Evolutionary conservation across 1,140 invertebrate genomes (phyloP).

Genomic region (Drosophila eugracilis): DNA sequence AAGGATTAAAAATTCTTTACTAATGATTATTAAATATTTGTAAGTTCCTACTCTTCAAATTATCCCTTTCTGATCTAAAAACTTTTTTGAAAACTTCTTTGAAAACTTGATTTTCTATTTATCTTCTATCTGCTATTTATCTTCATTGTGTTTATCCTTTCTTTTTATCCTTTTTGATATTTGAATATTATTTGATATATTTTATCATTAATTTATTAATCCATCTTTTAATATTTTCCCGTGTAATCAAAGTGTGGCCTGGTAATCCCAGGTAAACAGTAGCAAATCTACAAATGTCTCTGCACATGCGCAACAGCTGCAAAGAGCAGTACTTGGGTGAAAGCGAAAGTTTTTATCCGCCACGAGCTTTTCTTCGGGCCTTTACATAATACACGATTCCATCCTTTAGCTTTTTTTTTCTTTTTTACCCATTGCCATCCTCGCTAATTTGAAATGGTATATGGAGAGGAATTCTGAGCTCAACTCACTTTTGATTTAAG

Average conservation of each 20-base stretch:
- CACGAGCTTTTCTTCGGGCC: constrained; percentile 37
- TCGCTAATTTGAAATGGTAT: constrained; percentile 10
- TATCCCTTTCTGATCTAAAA: no score
- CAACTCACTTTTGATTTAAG: constrained; percentile 52
- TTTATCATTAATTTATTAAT: no score
- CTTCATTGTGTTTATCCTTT: no score
- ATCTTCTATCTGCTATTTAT: no score
- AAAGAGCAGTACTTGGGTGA: constrained; percentile 57
- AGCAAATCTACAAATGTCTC: constrained; percentile 41
- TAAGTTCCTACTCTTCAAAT: no score
- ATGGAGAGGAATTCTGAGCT: constrained; percentile 16
- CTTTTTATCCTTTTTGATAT: background rate
- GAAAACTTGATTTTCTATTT: no score
- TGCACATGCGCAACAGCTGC: constrained; percentile 39
- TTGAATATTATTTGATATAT: no score
- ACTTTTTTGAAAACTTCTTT: no score
- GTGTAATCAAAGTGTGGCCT: constrained; percentile 2
- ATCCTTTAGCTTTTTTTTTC: constrained; percentile 14
- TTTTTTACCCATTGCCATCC: constrained; percentile 9
- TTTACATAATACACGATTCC: constrained; percentile 40
- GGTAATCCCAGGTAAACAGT: constrained; percentile 32
- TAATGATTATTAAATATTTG: no score
- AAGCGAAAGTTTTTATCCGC: constrained; percentile 77
- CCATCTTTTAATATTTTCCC: background rate
- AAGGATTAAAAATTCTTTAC: no score